Evolutionary conservation across 2,888 invertebrate genomes (phyloP).

Genomic region (Coelopa pilipes): DNA sequence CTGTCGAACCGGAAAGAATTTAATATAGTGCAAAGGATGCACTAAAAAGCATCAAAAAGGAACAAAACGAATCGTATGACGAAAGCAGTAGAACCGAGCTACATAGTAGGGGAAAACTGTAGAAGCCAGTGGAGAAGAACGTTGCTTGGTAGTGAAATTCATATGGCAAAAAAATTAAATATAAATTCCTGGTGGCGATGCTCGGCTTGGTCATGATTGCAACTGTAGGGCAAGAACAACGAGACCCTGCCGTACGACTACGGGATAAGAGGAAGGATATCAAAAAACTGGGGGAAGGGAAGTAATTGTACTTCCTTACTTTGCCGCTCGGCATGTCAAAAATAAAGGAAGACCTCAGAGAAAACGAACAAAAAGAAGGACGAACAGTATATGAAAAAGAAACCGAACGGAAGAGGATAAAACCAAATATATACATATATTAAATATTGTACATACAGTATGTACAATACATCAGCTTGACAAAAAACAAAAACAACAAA

Average conservation of each 20-base stretch:
- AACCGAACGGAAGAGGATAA: slow-evolving; percentile 6
- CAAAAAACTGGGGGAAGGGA: not conserved
- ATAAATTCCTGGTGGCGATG: not conserved
- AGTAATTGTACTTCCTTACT: not conserved
- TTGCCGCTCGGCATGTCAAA: not conserved
- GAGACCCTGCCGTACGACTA: not conserved
- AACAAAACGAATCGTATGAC: slow-evolving; percentile 6
- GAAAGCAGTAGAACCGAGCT: not conserved
- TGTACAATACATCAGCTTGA: too few species aligned
- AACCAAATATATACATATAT: slow-evolving; percentile 7
- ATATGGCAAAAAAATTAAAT: not conserved
- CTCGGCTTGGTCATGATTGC: slow-evolving; percentile 3
- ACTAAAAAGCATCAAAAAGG: slow-evolving; percentile 18
- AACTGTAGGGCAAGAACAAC: not conserved
- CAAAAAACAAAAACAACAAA: too few species aligned
- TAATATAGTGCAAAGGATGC: slow-evolving; percentile 25
- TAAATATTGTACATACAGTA: not conserved
- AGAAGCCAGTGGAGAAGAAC: too few species aligned
- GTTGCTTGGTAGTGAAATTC: too few species aligned
- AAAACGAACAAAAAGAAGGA: not conserved
- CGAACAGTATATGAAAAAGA: not conserved
- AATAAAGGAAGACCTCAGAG: not conserved
- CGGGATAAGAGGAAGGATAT: not conserved
- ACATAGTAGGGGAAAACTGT: too few species aligned
- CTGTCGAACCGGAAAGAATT: slow-evolving; percentile 39